These are phyloP conservation scores for Pogonocichla stellata DNA, from an alignment of 2,113 vertebrate genomes.

Conservation along the genomic window DNA sequence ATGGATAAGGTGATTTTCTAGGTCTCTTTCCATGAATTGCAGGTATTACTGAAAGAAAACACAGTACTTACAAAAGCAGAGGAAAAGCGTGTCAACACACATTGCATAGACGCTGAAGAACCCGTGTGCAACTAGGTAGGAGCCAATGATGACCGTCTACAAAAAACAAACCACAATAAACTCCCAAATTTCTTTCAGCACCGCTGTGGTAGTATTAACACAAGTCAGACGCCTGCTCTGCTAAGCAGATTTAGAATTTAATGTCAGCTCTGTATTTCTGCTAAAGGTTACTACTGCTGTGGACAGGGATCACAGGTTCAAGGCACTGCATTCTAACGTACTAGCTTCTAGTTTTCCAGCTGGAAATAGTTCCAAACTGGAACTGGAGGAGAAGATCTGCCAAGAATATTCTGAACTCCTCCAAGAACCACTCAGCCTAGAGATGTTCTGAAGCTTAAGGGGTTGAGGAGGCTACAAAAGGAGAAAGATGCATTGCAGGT, in stretches of 20 bases:
- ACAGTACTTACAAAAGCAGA: conserved; percentile 95
- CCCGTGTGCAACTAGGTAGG: conserved; percentile 90
- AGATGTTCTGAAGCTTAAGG: not conserved
- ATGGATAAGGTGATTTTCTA: not conserved
- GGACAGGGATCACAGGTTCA: not conserved
- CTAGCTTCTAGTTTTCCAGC: not conserved
- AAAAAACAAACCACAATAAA: conserved; percentile 32
- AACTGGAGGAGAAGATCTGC: not conserved
- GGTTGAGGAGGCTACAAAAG: not conserved
- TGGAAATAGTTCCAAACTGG: not conserved
- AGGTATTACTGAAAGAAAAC: not conserved
- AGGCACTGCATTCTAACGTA: not conserved
- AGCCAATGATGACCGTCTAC: conserved; percentile 89
- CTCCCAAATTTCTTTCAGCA: not conserved
- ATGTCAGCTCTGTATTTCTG: not conserved
- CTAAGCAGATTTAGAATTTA: not conserved
- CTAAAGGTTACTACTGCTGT: not conserved
- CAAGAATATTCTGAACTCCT: not conserved
- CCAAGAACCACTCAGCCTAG: not conserved
- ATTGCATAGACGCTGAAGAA: conserved; percentile 97
- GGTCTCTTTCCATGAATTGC: not conserved
- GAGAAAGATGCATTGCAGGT: not conserved
- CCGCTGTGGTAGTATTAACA: not conserved
- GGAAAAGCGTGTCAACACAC: conserved; percentile 96
- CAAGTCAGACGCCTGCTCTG: not conserved